Evolutionary conservation across 2,797 vertebrate species (phyloP).

Genomic region (Uromys caudimaculatus): DNA sequence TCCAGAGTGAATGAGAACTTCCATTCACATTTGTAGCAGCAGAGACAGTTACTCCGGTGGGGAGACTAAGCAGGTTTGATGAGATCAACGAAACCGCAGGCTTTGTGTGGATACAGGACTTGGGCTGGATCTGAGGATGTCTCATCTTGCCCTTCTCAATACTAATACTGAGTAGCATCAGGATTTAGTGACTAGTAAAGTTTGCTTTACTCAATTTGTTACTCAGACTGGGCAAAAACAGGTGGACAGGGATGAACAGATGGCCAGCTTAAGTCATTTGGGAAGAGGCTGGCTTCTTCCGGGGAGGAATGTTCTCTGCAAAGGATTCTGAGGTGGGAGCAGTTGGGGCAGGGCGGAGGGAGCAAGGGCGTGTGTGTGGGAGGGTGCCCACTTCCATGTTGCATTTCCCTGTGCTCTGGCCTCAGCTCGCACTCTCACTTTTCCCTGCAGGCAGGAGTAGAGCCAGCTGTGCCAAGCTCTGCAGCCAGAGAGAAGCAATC

Average conservation of each 20-base stretch:
- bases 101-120: background rate
- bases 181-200: background rate
- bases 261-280: background rate
- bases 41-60: background rate
- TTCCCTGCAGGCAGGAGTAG: background rate
- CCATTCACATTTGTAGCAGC: background rate
- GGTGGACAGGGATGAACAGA: background rate
- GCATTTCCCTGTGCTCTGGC: background rate
- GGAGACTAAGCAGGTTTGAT: background rate
- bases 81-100: background rate
- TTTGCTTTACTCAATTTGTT: constrained; percentile 51
- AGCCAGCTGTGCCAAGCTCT: background rate
- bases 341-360: background rate
- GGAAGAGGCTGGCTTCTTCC: background rate
- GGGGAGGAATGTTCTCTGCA: background rate
- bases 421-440: background rate
- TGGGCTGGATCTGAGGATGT: background rate
- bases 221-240: background rate
- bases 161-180: background rate
- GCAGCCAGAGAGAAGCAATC: background rate
- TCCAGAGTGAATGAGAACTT: constrained; percentile 24
- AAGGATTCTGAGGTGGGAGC: background rate
- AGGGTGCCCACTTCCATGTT: background rate
- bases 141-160: background rate
- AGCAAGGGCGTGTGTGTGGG: too few relatives aligned